These are phyloP conservation scores for Spodoptera litura DNA, from an alignment of 1,140 invertebrate genomes.

Conservation along the genomic window DNA sequence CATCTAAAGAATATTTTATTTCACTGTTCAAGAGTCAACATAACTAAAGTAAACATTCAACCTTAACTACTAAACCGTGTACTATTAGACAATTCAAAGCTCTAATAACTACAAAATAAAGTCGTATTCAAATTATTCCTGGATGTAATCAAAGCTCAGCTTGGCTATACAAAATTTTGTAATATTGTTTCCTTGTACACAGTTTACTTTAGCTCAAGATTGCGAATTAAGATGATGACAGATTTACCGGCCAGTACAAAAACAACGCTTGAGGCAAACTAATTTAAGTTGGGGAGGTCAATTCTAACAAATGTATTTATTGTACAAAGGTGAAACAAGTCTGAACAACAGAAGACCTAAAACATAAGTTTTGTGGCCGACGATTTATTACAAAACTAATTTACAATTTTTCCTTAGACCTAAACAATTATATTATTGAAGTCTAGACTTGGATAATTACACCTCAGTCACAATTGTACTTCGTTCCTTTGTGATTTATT, in stretches of 20 bases:
- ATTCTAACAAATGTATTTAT: not conserved
- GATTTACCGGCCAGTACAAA: not conserved
- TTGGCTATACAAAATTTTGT: no score
- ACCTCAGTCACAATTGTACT: not conserved
- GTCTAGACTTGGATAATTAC: conserved; percentile 21
- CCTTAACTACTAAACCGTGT: no score
- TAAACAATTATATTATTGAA: not conserved
- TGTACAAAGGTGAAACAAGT: no score
- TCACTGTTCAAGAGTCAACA: no score
- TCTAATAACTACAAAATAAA: no score
- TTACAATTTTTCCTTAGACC: conserved; percentile 1
- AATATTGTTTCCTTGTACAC: not conserved
- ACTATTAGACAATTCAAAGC: no score
- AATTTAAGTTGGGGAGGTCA: not conserved
- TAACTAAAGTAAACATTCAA: no score
- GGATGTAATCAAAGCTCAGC: no score
- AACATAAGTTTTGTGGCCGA: not conserved
- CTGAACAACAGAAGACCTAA: not conserved
- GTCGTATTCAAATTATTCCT: no score
- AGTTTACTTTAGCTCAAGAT: not conserved
- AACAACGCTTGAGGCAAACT: not conserved
- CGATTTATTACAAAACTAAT: conserved; percentile 22
- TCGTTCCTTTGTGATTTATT: conserved; percentile 1
- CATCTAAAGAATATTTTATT: no score
- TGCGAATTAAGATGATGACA: conserved; percentile 2